These are phyloP conservation scores for Danio tinwini DNA, from an alignment of 2,797 vertebrate species.

Conservation along the genomic window DNA sequence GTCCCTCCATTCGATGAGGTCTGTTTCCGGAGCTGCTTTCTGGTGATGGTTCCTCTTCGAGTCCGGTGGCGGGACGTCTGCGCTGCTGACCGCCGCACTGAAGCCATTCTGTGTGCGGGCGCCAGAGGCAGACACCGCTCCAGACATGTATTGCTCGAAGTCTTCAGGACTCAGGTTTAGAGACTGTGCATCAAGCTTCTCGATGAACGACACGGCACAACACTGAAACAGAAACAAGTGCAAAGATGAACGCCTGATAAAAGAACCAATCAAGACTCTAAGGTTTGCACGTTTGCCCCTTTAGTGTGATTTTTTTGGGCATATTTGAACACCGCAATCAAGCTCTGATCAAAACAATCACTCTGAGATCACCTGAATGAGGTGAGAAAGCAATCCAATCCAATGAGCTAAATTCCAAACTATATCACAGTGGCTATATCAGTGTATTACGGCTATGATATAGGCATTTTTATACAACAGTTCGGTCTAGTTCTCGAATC, in stretches of 20 bases:
- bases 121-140: conserved; percentile 83
- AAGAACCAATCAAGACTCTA: neutral
- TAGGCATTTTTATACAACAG: no score
- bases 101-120: conserved; percentile 63
- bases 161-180: conserved; percentile 93
- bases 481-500: no score
- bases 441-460: no score
- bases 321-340: no score
- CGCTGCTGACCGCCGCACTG: conserved; percentile 54
- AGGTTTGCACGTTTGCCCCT: no score
- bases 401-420: no score
- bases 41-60: conserved; percentile 84
- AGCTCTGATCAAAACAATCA: no score
- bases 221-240: conserved; percentile 76
- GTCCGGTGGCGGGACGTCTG: conserved; percentile 81
- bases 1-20: conserved; percentile 96
- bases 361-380: no score
- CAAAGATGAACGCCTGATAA: neutral
- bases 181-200: conserved; percentile 95
- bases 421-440: no score
- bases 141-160: conserved; percentile 95
- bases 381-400: no score
- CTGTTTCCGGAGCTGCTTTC: conserved; percentile 80
- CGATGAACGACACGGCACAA: conserved; percentile 96
- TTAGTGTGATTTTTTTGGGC: no score